Evolutionary conservation across 1,140 invertebrate species (phyloP), one percentile per base, ranked within the genome.

Genomic region (Wasmannia auropunctata): DNA sequence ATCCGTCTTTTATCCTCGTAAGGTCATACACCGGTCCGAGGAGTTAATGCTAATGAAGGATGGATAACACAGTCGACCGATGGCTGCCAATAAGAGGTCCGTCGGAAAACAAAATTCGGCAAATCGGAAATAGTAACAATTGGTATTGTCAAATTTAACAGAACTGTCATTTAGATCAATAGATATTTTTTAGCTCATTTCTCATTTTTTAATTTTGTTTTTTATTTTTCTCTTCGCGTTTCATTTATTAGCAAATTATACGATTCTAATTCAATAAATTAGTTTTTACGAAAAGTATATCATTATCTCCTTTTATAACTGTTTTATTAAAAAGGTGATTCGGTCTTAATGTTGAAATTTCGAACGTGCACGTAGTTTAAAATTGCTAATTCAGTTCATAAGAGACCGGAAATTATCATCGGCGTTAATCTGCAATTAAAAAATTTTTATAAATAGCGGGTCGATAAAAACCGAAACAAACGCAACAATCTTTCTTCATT

Each of bases 1-100:
- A 80, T 80, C 77, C 77, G 63, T 70, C 77, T 80, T 80, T 80
- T 80, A 80, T 80, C 46, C 46, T 56, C 63, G 77, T 80, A 80
- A 80, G 77, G 77, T 80, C 77, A 80, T 46, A 28, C 62, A 43
- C 46, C 56, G 43, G 10, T 37, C 22, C 43, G 11, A 70, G 34
- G n/a, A 70, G 46, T 54, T 28, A 65, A 63, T 63, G 60, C 7
- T 49, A 79, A 79, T 63, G 58, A 79, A 40, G 8, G 22, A 49
- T 22, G 31, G 40, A 63, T 77, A 49, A 11, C n/a, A 65, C 22
- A 49, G 43, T 77, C 56, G 11, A 77, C 40, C n/a, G 28, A 31
- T 22, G 19, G n/a, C 4, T 49, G 28, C 5, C 14, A 34, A 25
- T 49, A n/a, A 63, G 19, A 51, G 75, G 7, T 37, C 7, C 19